A percentile compares a stretch with the other conserved stretches of the same genome.
Evolutionary conservation across 2,797 vertebrate genomes (phyloP).

Genomic region (Rhinogobio ventralis): DNA sequence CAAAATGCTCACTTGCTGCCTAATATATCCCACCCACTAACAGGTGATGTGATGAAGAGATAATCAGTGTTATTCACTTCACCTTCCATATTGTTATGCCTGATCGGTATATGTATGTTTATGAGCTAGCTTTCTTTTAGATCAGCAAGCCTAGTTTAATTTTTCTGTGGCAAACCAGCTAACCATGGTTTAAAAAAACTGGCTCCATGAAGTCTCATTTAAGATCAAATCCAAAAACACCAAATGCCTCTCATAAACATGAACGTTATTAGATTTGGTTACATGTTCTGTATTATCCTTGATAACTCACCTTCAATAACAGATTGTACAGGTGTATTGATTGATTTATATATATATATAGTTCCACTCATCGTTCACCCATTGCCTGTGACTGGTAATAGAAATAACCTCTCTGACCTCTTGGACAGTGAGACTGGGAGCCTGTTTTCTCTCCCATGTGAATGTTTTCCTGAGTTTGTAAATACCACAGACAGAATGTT

Average conservation of each 20-base stretch:
- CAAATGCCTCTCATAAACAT: conserved; percentile 71
- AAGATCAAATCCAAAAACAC: conserved; percentile 56
- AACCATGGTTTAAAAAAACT: conserved; percentile 22
- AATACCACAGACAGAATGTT: conserved; percentile 46
- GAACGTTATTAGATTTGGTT: conserved; percentile 69
- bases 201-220: conserved; percentile 42
- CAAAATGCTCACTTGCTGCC: no score
- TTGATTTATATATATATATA: not conserved
- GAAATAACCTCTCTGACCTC: not conserved
- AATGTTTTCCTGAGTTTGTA: conserved; percentile 50
- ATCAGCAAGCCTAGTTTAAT: not conserved
- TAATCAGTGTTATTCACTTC: no score
- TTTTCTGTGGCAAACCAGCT: conserved; percentile 4
- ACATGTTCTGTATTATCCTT: not conserved
- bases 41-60: no score
- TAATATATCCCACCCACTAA: no score
- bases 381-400: not conserved
- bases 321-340: not conserved
- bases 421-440: not conserved
- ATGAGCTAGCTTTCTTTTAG: not conserved
- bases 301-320: not conserved
- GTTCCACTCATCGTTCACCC: not conserved
- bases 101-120: not conserved
- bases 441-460: conserved; percentile 20
- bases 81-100: no score